These are phyloP conservation scores for Henicopernis longicauda DNA, from an alignment of 2,113 vertebrate species.

Conservation along the genomic window DNA sequence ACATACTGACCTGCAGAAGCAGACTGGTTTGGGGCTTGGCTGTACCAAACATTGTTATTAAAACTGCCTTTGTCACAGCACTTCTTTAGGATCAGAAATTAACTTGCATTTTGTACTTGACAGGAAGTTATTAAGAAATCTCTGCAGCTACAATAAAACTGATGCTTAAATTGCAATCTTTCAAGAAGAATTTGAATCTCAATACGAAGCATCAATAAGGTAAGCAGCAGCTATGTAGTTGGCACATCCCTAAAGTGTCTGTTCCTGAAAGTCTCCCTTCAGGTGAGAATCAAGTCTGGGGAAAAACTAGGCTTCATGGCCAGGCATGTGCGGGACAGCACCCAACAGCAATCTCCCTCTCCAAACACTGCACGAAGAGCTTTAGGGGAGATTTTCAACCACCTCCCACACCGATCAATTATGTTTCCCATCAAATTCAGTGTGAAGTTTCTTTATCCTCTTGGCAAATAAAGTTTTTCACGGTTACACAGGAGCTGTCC, in stretches of 20 bases:
- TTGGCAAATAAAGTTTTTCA: background rate
- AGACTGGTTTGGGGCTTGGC: background rate
- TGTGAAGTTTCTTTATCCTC: background rate
- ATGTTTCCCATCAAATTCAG: background rate
- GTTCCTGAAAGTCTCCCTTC: background rate
- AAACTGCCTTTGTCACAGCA: background rate
- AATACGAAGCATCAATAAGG: background rate
- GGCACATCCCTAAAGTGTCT: background rate
- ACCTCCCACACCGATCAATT: background rate
- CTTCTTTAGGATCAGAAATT: background rate
- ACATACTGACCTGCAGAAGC: background rate
- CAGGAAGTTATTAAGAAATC: slow-evolving; percentile 54
- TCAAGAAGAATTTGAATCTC: slow-evolving; percentile 48
- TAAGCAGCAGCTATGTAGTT: background rate
- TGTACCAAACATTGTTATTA: background rate
- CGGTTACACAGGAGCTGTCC: background rate
- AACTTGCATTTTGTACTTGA: slow-evolving; percentile 4
- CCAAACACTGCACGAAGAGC: background rate
- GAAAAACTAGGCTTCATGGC: background rate
- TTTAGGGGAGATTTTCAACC: background rate
- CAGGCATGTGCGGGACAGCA: background rate
- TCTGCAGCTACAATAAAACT: background rate
- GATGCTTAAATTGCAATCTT: slow-evolving; percentile 54
- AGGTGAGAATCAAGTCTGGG: background rate
- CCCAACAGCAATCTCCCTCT: rapidly evolving